Evolutionary conservation across 2,113 vertebrate species (phyloP).

Genomic region (Hymenochirus boettgeri): DNA sequence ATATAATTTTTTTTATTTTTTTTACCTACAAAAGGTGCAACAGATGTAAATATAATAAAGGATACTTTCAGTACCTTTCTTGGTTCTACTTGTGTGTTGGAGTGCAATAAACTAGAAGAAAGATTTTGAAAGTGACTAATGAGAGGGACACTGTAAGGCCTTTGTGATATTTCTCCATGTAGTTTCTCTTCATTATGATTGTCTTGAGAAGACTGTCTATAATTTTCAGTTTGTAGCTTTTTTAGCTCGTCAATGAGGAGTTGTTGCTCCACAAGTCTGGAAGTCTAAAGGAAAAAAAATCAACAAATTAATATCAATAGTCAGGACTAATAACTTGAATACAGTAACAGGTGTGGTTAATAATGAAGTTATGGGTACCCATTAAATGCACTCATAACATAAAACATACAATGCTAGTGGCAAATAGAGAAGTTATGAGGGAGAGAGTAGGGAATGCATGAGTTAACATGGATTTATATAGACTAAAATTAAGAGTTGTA

Average conservation of each 20-base stretch:
- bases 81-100: constrained; percentile 42
- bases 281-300: constrained; percentile 61
- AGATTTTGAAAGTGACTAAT: constrained; percentile 39
- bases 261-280: constrained; percentile 82
- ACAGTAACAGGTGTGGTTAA: too few species aligned
- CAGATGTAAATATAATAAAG: neutral
- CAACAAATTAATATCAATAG: too few species aligned
- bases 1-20: too few species aligned
- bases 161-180: constrained; percentile 45
- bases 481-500: too few species aligned
- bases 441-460: too few species aligned
- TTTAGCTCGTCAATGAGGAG: constrained; percentile 71
- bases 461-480: too few species aligned
- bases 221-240: constrained; percentile 55
- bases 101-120: constrained; percentile 39
- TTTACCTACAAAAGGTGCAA: too few species aligned
- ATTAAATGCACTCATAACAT: too few species aligned
- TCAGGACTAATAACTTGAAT: too few species aligned
- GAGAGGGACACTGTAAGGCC: constrained; percentile 70
- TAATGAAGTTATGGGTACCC: too few species aligned
- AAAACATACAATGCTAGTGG: too few species aligned
- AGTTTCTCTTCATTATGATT: constrained; percentile 47
- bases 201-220: constrained; percentile 43
- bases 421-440: too few species aligned
- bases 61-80: constrained; percentile 65